Base-by-base conservation (phyloP, 2,113 vertebrate species). In the Actenoides hombroni region DNA sequence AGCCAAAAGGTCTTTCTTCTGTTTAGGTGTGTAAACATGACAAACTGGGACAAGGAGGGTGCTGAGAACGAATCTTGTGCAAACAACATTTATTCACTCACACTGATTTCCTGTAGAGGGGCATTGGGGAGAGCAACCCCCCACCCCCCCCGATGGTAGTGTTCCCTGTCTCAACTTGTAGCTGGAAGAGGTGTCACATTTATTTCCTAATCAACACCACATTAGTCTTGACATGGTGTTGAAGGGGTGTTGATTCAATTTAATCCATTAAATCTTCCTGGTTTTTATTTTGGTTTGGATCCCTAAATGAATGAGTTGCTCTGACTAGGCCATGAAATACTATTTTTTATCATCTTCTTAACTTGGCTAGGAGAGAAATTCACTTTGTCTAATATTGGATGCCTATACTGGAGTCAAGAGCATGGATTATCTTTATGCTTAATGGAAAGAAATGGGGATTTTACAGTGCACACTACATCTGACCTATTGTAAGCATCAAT, bases 81-180 rank as follows among this genome's bases (percentile, higher is more conserved):
- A 78, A 90, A 37, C 2, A 90, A 24, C 12, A 51, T 51, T 51
- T 51, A 23, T 85, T 94, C 42, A 83, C n/a, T 90, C 39, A 29
- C 33, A 20, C 26, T 44, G 23, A 21, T 78, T 40, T 60, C 11
- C 9, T 33, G 28, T 24, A n/a, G 16, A 33, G 24, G 18, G n/a
- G 51, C 1, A 0, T 1, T 67, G 48, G 44, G 29, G 35, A 74
- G 5, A 56, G 13, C 40, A 40, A 40, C 42, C 15, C 42, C 42
- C 42, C 42, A 42, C 7, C 8, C 13, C 13, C 9, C 9, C 6
- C 0, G 0, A 5, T 18, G 33, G 13, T 13, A 29, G 20, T 8
- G 7, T 73, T 93, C 49, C 26, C 31, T 85, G 35, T 53, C 71
- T 73, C 70, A 63, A 0, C 57, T 87, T 77, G 40, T 44, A 77